Conservation (phyloP, 2,797 vertebrate genomes). For the Hemitrygon akajei region DNA sequence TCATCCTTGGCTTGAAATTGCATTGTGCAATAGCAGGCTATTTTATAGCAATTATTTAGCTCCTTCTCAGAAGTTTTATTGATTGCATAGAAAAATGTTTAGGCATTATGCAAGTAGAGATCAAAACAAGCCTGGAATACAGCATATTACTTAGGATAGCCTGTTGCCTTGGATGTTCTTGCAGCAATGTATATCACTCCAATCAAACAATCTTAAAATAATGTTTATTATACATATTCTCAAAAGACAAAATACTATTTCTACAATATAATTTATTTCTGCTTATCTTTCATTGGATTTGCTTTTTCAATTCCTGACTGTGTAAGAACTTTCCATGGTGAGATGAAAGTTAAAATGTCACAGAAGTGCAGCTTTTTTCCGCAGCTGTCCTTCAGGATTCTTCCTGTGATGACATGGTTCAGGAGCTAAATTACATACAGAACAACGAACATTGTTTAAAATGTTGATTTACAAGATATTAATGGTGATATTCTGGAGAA, state of each 20-base stretch:
- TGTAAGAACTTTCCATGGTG: background rate
- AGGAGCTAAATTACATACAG: background rate
- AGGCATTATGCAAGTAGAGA: background rate
- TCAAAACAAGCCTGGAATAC: background rate
- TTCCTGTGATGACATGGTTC: background rate
- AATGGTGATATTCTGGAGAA: background rate
- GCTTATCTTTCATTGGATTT: background rate
- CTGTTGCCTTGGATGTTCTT: background rate
- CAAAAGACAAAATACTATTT: conserved; percentile 3
- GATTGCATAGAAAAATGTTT: background rate
- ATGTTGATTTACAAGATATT: background rate
- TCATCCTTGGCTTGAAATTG: background rate
- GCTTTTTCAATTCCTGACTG: background rate
- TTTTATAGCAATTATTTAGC: background rate
- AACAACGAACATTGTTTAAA: too few relatives aligned
- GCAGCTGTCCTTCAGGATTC: conserved; percentile 2
- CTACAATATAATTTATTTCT: background rate
- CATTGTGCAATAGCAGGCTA: background rate
- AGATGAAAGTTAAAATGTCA: background rate
- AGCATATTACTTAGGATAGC: background rate
- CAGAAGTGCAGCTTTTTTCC: background rate
- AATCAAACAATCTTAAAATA: background rate
- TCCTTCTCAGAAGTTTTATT: background rate
- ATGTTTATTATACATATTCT: background rate
- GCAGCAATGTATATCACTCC: background rate